Percentiles rank a stretch among this genome's conserved stretches.
These are phyloP conservation scores for Vulpes vulpes DNA, from an alignment of 2,113 vertebrate genomes.

Conservation along the genomic window DNA sequence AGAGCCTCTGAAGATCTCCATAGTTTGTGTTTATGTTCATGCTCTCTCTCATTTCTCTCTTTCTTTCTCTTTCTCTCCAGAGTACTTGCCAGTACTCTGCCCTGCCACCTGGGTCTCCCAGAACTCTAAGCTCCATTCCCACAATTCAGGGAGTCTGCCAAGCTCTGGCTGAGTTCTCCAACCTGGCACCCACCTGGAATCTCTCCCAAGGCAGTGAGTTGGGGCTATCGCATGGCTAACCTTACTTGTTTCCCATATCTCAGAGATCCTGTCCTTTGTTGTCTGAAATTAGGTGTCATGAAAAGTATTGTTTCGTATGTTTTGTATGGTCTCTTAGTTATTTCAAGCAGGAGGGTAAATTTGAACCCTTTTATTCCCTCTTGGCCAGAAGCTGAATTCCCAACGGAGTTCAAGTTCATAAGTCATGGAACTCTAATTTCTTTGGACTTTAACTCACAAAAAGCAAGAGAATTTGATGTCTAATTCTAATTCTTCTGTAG, in stretches of 20 bases:
- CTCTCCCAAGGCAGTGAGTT: background rate
- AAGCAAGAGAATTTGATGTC: background rate
- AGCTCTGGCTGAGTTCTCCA: background rate
- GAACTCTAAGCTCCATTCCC: background rate
- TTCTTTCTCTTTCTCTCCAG: background rate
- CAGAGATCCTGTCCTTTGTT: background rate
- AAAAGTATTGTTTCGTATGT: slow-evolving; percentile 11
- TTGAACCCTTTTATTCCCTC: background rate
- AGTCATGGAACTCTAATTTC: background rate
- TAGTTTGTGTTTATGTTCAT: background rate
- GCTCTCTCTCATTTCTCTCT: background rate
- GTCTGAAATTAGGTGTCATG: background rate
- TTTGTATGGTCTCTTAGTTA: slow-evolving; percentile 17
- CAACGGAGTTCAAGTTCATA: background rate
- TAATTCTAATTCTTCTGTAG: background rate
- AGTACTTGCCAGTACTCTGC: background rate
- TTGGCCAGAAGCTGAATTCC: background rate
- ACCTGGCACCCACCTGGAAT: background rate
- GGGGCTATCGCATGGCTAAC: background rate
- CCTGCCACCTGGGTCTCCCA: background rate
- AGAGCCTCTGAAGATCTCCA: background rate
- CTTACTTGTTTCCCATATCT: background rate
- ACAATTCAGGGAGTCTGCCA: background rate
- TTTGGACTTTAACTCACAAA: background rate
- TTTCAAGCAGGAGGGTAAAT: background rate